A percentile compares a stretch with the other conserved stretches of the same genome.
These are phyloP conservation scores for Pelobates cultripes DNA, from an alignment of 2,797 vertebrate species.

Conservation along the genomic window DNA sequence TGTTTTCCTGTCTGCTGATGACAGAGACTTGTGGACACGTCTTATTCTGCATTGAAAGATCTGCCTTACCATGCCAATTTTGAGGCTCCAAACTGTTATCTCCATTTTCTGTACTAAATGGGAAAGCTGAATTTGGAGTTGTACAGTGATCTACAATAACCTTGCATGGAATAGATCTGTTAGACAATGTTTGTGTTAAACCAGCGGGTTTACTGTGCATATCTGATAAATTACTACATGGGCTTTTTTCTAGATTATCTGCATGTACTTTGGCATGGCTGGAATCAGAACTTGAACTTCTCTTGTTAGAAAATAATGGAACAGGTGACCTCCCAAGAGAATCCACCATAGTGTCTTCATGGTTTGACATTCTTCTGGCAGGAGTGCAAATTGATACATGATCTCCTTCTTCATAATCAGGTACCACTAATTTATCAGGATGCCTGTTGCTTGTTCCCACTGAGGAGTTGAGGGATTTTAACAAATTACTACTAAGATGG, in stretches of 20 bases:
- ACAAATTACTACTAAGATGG: conserved; percentile 71
- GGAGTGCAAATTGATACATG: conserved; percentile 62
- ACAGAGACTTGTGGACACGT: conserved; percentile 79
- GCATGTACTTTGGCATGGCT: conserved; percentile 65
- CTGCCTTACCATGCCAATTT: conserved; percentile 70
- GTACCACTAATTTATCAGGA: conserved; percentile 74
- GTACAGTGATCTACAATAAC: conserved; percentile 81
- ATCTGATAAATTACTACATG: conserved; percentile 68
- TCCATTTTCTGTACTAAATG: conserved; percentile 66
- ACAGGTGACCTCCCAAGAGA: conserved; percentile 63
- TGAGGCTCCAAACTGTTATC: conserved; percentile 70
- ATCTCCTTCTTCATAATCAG: conserved; percentile 64
- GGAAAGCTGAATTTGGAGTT: conserved; percentile 72
- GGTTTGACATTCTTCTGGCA: conserved; percentile 67
- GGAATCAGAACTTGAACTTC: conserved; percentile 65
- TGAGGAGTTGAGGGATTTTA: conserved; percentile 73
- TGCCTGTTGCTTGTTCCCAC: conserved; percentile 67
- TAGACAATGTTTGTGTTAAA: conserved; percentile 71
- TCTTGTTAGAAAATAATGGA: conserved; percentile 70
- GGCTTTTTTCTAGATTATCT: conserved; percentile 69
- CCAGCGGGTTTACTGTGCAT: conserved; percentile 64
- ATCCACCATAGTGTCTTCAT: conserved; percentile 63
- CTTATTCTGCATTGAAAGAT: conserved; percentile 69
- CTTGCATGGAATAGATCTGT: conserved; percentile 81
- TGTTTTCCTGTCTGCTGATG: conserved; percentile 76